Evolutionary conservation across 1,140 invertebrate genomes (phyloP).

Genomic region (Tigriopus japonicus): DNA sequence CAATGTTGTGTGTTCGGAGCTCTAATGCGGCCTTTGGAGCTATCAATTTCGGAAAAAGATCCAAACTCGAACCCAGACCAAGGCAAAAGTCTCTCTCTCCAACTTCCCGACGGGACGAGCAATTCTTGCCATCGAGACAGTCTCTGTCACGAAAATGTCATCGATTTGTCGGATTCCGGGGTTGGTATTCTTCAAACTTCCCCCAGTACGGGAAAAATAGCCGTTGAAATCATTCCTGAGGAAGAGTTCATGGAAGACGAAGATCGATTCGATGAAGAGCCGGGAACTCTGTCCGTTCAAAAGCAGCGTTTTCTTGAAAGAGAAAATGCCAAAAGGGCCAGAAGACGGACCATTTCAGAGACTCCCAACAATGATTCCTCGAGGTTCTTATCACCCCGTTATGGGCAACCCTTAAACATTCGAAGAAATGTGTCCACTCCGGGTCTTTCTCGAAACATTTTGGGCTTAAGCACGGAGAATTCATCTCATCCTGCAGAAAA

Average conservation of each 20-base stretch:
- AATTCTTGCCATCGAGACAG: no score
- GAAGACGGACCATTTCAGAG: no score
- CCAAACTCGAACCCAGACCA: not conserved
- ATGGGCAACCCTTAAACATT: not conserved
- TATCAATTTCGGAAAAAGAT: conserved; percentile 20
- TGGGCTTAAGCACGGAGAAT: not conserved
- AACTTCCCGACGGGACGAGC: no score
- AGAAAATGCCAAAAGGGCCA: no score
- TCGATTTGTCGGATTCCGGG: no score
- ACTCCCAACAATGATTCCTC: no score
- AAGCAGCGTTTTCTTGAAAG: no score
- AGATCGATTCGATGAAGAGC: not conserved
- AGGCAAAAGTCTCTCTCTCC: not conserved
- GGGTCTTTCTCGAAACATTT: not conserved
- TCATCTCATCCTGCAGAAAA: not conserved
- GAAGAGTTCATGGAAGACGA: not conserved
- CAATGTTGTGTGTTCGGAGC: conserved; percentile 70
- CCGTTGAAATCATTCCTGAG: not conserved
- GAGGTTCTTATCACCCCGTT: no score
- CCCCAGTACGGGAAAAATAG: not conserved
- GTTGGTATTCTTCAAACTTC: no score
- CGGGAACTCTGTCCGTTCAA: no score
- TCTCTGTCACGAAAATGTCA: no score
- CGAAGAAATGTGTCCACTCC: not conserved
- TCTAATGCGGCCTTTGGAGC: conserved; percentile 54